Percentiles rank a stretch among this genome's conserved stretches.
These are phyloP conservation scores for Paracanthobrama guichenoti DNA, from an alignment of 2,113 vertebrate genomes.

Conservation along the genomic window DNA sequence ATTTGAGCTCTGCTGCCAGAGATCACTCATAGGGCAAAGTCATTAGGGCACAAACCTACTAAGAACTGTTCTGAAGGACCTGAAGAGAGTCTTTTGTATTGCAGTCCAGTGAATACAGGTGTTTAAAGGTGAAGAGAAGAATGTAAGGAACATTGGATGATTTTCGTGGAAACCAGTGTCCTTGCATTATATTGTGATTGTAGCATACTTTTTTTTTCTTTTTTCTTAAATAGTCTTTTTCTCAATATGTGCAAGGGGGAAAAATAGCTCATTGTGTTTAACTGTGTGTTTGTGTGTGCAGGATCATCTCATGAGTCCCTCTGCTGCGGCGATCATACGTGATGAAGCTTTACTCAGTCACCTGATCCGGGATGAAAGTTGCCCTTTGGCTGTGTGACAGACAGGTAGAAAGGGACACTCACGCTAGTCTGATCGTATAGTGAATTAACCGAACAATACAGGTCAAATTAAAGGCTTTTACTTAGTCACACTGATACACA, in stretches of 20 bases:
- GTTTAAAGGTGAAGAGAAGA: not conserved
- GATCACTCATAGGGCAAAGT: not conserved
- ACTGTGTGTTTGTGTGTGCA: constrained; percentile 28
- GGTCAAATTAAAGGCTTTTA: constrained; percentile 54
- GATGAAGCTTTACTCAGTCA: constrained; percentile 64
- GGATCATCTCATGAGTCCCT: constrained; percentile 50
- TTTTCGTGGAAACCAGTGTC: not conserved
- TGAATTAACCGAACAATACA: constrained; percentile 58
- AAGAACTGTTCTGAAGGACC: constrained; percentile 13
- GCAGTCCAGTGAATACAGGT: not conserved
- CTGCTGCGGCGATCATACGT: constrained; percentile 59
- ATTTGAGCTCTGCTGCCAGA: not conserved
- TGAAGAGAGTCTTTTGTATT: not conserved
- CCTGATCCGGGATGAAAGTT: constrained; percentile 76
- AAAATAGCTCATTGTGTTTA: not conserved
- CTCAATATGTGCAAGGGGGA: not conserved
- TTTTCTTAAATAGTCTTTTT: not conserved
- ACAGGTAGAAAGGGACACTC: constrained; percentile 50
- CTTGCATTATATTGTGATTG: constrained; percentile 4
- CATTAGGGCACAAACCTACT: constrained; percentile 5
- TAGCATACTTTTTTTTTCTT: not conserved
- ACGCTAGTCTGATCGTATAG: constrained; percentile 47
- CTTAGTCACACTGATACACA: constrained; percentile 45
- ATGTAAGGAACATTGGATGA: not conserved
- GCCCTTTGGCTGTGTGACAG: constrained; percentile 54